These are phyloP conservation scores for Nomada hirtipes DNA, from an alignment of 2,888 invertebrate genomes.

Conservation along the genomic window DNA sequence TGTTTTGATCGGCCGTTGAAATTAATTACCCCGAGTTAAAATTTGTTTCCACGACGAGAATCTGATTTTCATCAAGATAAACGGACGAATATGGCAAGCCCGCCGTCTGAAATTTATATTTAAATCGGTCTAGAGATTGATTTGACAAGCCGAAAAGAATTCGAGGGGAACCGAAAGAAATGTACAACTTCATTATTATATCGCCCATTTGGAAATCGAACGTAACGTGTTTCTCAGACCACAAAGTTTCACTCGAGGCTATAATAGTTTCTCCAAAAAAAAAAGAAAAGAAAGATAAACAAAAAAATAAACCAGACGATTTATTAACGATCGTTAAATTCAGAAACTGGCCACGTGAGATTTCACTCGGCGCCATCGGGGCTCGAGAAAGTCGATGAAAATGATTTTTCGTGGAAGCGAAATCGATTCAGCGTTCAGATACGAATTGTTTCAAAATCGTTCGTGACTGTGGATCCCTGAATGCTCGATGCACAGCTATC, in stretches of 20 bases:
- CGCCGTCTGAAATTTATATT: too few relatives aligned
- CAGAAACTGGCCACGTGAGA: neutral
- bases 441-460: constrained; percentile 23
- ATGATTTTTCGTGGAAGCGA: constrained; percentile 16
- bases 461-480: constrained; percentile 17
- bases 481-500: neutral
- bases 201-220: neutral
- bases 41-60: too few relatives aligned
- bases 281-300: too few relatives aligned
- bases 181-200: neutral
- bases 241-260: constrained; percentile 3
- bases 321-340: constrained; percentile 30
- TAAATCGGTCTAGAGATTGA: neutral
- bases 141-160: too few relatives aligned
- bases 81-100: too few relatives aligned
- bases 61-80: too few relatives aligned
- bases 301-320: neutral
- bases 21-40: too few relatives aligned
- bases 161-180: neutral
- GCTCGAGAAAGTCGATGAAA: constrained; percentile 21
- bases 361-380: neutral
- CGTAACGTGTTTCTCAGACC: neutral
- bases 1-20: too few relatives aligned
- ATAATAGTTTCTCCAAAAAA: neutral
- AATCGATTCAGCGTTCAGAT: neutral